Base-by-base conservation (phyloP, 1,140 invertebrate species). In the Leptestheria dahalacensis region DNA sequence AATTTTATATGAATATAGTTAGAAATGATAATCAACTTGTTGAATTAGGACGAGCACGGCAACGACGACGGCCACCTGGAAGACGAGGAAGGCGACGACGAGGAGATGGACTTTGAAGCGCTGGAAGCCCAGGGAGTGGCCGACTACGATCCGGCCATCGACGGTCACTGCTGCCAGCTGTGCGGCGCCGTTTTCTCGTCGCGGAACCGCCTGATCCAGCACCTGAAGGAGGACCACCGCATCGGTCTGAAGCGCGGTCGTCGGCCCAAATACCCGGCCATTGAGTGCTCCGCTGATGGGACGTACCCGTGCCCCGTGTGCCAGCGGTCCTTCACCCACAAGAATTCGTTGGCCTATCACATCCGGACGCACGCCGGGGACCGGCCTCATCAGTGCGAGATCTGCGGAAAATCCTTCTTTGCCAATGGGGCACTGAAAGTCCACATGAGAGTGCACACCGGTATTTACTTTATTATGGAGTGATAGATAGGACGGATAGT, bases 281-380 rank as follows among this genome's bases (percentile, higher is more conserved):
- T 52, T 55, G 21, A 66, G 60, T n/a, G 64, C 57, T 50, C 41
- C 50, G 51, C 59, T 61, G 49, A 64, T 64, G 54, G 62, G 64
- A 61, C 56, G 65, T 66, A 59, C 66, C 82, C 66, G 0, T 91
- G 88, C 66, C 77, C 69, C 41, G 76, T 85, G 61, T 91, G 88
- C 64, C 75, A 78, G 15, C 72, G 84, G 55, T 78, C 82, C 24
- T 91, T 91, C 68, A 80, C 81, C 60, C 86, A 91, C 64, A 75
- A 83, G 53, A 91, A 90, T 71, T 89, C 88, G 48, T 71, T 91
- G 47, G 78, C 88, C 24, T 91, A 91, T 70, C 88, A 92, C 66
- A 77, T 86, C 73, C 71, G 84, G 60, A 85, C 84, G 55, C 88
- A 91, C 66, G 82, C 78, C 2, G 83, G 84, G 3, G 79, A 84